Evolutionary conservation across 2,888 invertebrate species (phyloP).

Genomic region (Nysson spinosus): DNA sequence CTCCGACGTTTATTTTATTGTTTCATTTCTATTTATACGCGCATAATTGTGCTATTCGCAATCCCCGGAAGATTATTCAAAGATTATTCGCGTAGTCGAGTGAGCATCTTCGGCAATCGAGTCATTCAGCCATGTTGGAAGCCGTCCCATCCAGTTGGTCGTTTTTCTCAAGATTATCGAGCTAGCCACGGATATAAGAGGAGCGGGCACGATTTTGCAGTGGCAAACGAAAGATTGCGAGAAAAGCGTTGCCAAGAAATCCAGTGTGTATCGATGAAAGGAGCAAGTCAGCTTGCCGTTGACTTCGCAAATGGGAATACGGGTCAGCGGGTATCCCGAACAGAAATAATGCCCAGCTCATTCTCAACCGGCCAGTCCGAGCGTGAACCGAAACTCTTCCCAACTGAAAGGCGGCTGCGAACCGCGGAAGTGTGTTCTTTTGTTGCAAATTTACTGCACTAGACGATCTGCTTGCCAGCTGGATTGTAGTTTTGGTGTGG

Average conservation of each 20-base stretch:
- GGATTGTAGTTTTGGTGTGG: too few species aligned
- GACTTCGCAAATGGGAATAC: slow-evolving; percentile 50
- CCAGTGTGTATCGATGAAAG: slow-evolving; percentile 39
- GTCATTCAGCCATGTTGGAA: slow-evolving; percentile 53
- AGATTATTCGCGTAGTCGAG: slow-evolving; percentile 16
- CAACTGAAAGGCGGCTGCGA: slow-evolving; percentile 1
- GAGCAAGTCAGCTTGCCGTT: slow-evolving; percentile 39
- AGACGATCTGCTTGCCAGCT: too few species aligned
- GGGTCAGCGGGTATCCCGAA: slow-evolving; percentile 52
- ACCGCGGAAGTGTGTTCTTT: background rate
- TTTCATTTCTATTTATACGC: too few species aligned
- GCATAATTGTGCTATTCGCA: too few species aligned
- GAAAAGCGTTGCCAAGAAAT: slow-evolving; percentile 42
- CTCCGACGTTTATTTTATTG: too few species aligned
- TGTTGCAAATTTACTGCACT: too few species aligned
- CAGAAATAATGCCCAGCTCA: slow-evolving; percentile 41
- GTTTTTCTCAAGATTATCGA: slow-evolving; percentile 29
- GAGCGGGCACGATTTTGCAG: slow-evolving; percentile 2
- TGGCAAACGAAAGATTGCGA: slow-evolving; percentile 32
- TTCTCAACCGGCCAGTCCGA: slow-evolving; percentile 18
- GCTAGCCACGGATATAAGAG: too few species aligned
- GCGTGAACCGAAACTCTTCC: slow-evolving; percentile 5
- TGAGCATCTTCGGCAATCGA: slow-evolving; percentile 33
- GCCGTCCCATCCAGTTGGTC: slow-evolving; percentile 43
- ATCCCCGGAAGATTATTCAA: too few species aligned